A percentile compares a stretch with the other conserved stretches of the same genome.
phyloP scores from a whole-genome alignment of 2,888 invertebrate genomes.

The Flabesymbios commensalis region DNA sequence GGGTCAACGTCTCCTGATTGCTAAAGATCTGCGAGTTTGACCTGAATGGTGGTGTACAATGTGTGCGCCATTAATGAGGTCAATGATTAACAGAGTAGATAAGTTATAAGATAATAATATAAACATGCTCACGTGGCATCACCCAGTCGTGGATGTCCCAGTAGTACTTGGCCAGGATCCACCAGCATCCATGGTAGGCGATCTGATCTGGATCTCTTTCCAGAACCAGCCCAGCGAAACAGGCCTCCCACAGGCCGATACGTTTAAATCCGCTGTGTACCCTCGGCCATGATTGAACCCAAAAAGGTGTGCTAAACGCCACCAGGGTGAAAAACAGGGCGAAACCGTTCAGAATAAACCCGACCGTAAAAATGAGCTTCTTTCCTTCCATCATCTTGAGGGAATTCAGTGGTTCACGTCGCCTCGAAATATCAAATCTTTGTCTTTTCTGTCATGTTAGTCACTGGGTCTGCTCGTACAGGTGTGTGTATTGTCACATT shows the following conservation, averaged over 20 bases:
- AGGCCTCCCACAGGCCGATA: constrained; percentile 42
- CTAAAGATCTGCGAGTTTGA: no score
- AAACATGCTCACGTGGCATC: constrained; percentile 38
- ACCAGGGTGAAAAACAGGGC: constrained; percentile 80
- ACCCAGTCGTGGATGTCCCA: constrained; percentile 28
- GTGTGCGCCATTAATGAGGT: no score
- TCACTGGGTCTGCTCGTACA: no score
- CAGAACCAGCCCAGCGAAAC: constrained; percentile 35
- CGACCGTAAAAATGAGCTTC: constrained; percentile 10
- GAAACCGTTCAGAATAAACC: constrained; percentile 17
- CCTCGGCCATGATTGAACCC: constrained; percentile 78
- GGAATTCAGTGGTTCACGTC: no score
- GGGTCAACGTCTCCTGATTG: no score
- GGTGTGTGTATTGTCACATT: no score
- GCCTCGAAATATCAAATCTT: no score
- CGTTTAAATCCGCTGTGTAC: constrained; percentile 80
- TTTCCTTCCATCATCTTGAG: constrained; percentile 22
- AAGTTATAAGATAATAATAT: no score
- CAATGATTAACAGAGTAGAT: no score
- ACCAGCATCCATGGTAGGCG: constrained; percentile 44
- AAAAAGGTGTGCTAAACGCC: constrained; percentile 90
- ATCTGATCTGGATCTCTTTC: constrained; percentile 30
- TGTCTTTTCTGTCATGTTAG: no score
- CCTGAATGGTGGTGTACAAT: no score
- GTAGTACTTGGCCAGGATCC: constrained; percentile 38